Base-by-base conservation (phyloP, 2,888 invertebrate genomes). In the Tetramorium bicarinatum region DNA sequence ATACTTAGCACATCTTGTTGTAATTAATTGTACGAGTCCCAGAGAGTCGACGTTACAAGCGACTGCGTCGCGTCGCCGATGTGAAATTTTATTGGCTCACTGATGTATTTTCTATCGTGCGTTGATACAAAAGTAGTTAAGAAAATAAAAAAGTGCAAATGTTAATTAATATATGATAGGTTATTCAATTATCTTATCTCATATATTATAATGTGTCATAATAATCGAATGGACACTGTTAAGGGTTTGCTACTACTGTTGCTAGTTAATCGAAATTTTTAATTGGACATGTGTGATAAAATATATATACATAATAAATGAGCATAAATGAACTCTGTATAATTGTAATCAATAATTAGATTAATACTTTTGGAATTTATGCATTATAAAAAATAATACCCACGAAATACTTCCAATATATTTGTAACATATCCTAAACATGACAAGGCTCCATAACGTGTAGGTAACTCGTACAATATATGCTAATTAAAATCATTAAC, bases 11-110 rank as follows among this genome's bases (percentile, higher is more conserved):
- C 21, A 15, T 15, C 21, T 75, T 75, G 56, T 72, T 62, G 52
- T 67, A 77, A 77, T 77, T 77, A 77, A 77, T 77, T 77, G 29
- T 13, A 56, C 21, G 29, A 59, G 29, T 71, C 25, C 1, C n/a
- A 44, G 44, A 79, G 69, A 79, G 4, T 41, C 41, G 54, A 77
- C 8, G n/a, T 79, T 44, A 71, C 69, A 44, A 44, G n/a, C 38
- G 29, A 56, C 41, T 38, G 13, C 62, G 21, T 76, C 49, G 52
- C 49, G 15, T 64, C 75, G 18, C 3, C 38, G 34, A 34, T 34
- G 21, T 47, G 15, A 49, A 15, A 38, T 76, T 61, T 76, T 64
- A 75, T 75, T 61, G 21, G 15, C 29, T 61, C n/a, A 47, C 38
- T 61, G 47, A 61, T 9, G n/a, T 76, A 76, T 66, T 18, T 52